Conservation (phyloP, 2,888 invertebrate species). For the Agrypnus murinus region DNA sequence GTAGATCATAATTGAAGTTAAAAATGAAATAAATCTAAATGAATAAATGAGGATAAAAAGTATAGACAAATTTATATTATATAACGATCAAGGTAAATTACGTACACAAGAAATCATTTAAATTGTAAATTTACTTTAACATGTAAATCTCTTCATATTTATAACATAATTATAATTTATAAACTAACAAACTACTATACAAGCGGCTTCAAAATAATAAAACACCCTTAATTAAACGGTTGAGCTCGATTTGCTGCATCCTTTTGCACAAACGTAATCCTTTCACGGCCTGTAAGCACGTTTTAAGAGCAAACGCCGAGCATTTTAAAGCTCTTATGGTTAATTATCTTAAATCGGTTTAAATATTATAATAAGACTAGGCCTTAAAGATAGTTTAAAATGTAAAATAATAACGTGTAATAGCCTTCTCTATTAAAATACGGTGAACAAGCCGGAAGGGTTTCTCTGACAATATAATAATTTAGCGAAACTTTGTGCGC, state of each 20-base stretch:
- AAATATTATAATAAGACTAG: slow-evolving; percentile 31
- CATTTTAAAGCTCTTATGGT: slow-evolving; percentile 54
- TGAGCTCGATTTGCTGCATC: slow-evolving; percentile 39
- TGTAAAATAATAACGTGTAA: slow-evolving; percentile 15
- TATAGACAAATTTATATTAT: too few species aligned
- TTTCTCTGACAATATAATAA: background rate
- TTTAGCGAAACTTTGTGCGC: background rate
- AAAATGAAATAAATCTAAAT: too few species aligned
- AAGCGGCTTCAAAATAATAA: slow-evolving; percentile 26
- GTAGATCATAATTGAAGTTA: too few species aligned
- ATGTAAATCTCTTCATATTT: background rate
- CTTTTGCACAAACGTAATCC: slow-evolving; percentile 47
- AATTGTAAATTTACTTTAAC: too few species aligned
- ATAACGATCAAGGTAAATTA: too few species aligned
- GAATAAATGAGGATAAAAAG: too few species aligned
- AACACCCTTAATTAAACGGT: slow-evolving; percentile 38
- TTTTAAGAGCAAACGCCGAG: slow-evolving; percentile 37
- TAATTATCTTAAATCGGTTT: slow-evolving; percentile 53
- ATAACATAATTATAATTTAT: slow-evolving; percentile 10
- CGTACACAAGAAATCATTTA: too few species aligned
- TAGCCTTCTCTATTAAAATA: slow-evolving; percentile 13
- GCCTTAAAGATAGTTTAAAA: slow-evolving; percentile 30
- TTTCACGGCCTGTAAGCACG: slow-evolving; percentile 36
- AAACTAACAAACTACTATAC: background rate
- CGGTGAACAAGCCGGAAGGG: background rate